phyloP scores from a whole-genome alignment of 2,797 vertebrate genomes.

The Danio aesculapii region DNA sequence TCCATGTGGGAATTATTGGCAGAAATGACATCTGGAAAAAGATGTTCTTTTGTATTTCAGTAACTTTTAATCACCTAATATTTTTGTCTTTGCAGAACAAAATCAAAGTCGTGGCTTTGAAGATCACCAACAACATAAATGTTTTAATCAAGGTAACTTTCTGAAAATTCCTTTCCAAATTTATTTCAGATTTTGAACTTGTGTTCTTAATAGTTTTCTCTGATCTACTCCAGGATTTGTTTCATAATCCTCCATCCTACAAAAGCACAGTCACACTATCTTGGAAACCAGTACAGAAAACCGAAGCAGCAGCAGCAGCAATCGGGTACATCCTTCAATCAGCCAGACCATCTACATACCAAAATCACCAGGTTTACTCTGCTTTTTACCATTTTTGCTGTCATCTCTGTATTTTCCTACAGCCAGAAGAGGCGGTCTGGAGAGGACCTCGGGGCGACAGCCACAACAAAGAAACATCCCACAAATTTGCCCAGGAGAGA shows the following conservation, averaged over 20 bases:
- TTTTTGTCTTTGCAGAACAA: conserved; percentile 87
- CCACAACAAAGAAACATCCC: conserved; percentile 86
- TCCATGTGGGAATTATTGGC: not conserved
- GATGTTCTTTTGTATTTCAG: not conserved
- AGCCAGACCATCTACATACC: not conserved
- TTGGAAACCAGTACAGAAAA: conserved; percentile 97
- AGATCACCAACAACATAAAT: conserved; percentile 99
- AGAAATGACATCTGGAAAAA: not conserved
- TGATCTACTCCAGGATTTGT: conserved; percentile 86
- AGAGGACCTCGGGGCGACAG: conserved; percentile 87
- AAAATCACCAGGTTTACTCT: not conserved
- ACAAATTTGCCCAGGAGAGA: conserved; percentile 88
- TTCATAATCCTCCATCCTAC: conserved; percentile 98
- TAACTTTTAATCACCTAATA: not conserved
- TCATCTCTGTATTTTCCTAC: conserved; percentile 21
- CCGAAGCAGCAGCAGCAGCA: conserved; percentile 82
- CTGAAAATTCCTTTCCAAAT: not conserved
- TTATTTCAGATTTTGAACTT: not conserved
- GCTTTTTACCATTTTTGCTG: not conserved
- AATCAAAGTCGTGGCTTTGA: conserved; percentile 98
- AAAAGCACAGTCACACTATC: conserved; percentile 97
- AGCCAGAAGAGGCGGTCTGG: conserved; percentile 87
- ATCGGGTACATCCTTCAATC: conserved; percentile 76
- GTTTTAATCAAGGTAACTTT: conserved; percentile 93
- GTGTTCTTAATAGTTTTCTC: not conserved